phyloP scores from a whole-genome alignment of 1,140 invertebrate genomes.

The Aphidius gifuensis region DNA sequence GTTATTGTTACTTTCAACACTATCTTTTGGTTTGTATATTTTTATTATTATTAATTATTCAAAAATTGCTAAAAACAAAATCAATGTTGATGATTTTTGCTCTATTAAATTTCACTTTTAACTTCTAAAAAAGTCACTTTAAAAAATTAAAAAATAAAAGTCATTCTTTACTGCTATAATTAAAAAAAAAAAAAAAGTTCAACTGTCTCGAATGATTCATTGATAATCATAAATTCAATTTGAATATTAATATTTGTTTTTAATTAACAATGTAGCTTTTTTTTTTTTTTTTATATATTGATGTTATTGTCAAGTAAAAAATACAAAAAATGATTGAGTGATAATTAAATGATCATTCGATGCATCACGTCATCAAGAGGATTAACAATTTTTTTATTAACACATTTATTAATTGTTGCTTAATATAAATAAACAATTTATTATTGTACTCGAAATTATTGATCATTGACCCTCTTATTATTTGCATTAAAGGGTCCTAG shows the following conservation, averaged over 20 bases:
- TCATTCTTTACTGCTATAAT: background rate
- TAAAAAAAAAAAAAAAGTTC: constrained; percentile 1
- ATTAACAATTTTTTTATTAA: background rate
- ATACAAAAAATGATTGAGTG: background rate
- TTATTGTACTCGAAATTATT: background rate
- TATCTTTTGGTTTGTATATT: constrained; percentile 42
- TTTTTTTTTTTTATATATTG: background rate
- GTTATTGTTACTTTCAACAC: constrained; percentile 42
- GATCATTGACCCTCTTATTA: constrained; percentile 3
- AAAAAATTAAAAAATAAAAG: background rate
- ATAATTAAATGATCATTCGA: constrained; percentile 9
- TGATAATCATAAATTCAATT: background rate
- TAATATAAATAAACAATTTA: background rate
- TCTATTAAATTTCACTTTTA: too few species aligned
- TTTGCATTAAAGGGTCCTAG: background rate
- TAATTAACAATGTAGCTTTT: background rate
- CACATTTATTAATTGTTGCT: too few species aligned
- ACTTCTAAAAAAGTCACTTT: background rate
- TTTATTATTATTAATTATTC: constrained; percentile 4
- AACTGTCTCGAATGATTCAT: constrained; percentile 1
- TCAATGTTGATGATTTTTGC: background rate
- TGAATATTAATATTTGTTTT: background rate
- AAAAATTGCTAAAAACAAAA: background rate
- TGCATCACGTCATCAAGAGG: background rate
- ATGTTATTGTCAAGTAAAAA: background rate